These are phyloP conservation scores for Ramphastos sulfuratus DNA, from an alignment of 2,113 vertebrate genomes.

Conservation along the genomic window DNA sequence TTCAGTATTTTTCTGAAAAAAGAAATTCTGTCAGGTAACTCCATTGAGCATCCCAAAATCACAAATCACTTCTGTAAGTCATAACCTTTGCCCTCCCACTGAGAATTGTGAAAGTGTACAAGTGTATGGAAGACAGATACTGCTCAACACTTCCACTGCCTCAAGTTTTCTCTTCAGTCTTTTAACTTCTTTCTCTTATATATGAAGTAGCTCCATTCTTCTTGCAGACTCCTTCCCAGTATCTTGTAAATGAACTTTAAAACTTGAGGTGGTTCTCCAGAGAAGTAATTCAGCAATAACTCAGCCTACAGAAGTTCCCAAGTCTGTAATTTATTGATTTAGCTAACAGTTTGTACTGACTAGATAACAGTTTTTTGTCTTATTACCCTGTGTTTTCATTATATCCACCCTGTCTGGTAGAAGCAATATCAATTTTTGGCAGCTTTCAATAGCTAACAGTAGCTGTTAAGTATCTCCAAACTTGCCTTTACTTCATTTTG, in stretches of 20 bases:
- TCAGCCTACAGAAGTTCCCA: constrained; percentile 29
- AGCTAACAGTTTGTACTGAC: constrained; percentile 50
- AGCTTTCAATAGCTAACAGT: constrained; percentile 27
- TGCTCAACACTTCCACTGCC: not conserved
- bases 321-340: constrained; percentile 60
- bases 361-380: constrained; percentile 54
- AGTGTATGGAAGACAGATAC: not conserved
- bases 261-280: constrained; percentile 26
- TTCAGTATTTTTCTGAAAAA: not conserved
- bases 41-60: not conserved
- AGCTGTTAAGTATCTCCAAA: constrained; percentile 22
- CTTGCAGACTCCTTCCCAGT: constrained; percentile 6
- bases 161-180: constrained; percentile 4
- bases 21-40: not conserved
- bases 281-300: constrained; percentile 50
- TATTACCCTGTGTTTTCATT: constrained; percentile 54
- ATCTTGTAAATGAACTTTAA: constrained; percentile 44
- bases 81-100: not conserved
- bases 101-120: not conserved
- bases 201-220: not conserved
- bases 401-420: constrained; percentile 34
- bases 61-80: constrained; percentile 18
- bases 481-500: constrained; percentile 14
- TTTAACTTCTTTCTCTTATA: constrained; percentile 1
- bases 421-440: constrained; percentile 39